These are phyloP conservation scores for Orientallactaga bullata DNA, from an alignment of 2,113 vertebrate genomes.

Conservation along the genomic window DNA sequence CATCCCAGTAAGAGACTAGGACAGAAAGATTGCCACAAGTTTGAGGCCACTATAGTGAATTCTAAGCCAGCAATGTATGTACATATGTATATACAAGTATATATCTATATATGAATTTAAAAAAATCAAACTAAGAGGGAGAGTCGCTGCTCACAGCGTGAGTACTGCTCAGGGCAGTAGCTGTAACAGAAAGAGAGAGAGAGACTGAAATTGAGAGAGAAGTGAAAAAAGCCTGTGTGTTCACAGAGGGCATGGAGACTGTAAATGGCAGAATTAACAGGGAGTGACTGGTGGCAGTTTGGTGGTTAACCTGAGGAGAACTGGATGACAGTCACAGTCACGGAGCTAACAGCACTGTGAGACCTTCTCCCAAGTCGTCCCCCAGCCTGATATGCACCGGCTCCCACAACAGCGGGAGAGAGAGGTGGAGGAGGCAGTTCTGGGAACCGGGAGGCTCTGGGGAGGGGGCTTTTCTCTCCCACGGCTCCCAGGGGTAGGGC, in stretches of 20 bases:
- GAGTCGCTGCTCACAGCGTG: neutral
- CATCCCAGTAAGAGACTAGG: neutral
- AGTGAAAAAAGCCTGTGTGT: neutral
- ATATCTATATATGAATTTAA: neutral
- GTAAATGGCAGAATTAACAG: neutral
- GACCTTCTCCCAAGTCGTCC: neutral
- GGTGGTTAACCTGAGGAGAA: neutral
- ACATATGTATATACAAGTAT: too few species aligned
- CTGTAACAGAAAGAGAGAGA: neutral
- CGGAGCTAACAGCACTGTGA: neutral
- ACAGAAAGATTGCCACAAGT: too few species aligned
- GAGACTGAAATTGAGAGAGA: neutral
- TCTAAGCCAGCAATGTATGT: neutral
- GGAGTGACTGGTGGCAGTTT: neutral
- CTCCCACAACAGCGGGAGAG: neutral
- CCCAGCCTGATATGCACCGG: neutral
- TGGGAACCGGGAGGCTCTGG: neutral
- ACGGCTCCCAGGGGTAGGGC: neutral
- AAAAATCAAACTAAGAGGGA: neutral
- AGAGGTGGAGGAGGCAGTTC: neutral
- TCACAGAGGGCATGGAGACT: neutral
- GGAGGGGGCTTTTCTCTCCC: neutral
- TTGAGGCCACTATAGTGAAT: neutral
- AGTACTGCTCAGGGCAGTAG: neutral
- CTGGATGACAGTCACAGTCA: neutral